These are phyloP conservation scores for Strix occidentalis DNA, from an alignment of 2,797 vertebrate genomes.

Conservation along the genomic window DNA sequence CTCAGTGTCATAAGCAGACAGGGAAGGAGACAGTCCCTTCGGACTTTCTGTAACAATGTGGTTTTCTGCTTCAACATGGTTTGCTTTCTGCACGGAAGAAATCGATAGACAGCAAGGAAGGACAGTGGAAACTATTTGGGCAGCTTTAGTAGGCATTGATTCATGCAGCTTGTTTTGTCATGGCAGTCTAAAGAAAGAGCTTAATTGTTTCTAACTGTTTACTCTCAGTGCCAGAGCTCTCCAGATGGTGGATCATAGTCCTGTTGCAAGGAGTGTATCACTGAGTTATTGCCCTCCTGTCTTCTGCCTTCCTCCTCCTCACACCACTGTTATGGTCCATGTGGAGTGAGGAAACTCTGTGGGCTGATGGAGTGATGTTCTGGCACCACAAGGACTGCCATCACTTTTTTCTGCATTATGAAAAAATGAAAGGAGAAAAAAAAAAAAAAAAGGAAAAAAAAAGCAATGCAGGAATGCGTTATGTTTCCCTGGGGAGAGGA, in stretches of 20 bases:
- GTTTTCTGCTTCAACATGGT: neutral
- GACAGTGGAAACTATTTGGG: neutral
- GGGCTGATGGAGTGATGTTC: neutral
- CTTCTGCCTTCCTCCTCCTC: neutral
- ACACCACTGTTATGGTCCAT: accelerated
- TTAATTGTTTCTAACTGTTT: neutral
- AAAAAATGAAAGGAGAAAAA: neutral
- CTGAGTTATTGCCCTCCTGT: neutral
- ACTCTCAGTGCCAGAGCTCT: neutral
- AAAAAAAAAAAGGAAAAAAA: neutral
- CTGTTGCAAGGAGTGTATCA: neutral
- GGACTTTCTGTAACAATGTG: neutral
- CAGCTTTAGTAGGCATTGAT: neutral
- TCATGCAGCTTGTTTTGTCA: neutral
- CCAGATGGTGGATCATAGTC: accelerated
- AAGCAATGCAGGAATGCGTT: accelerated
- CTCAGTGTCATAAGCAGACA: neutral
- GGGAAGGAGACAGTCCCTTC: neutral
- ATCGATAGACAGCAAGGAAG: neutral
- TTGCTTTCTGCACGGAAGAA: conserved; percentile 5
- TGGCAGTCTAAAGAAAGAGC: neutral
- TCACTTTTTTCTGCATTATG: neutral
- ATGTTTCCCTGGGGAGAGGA: neutral
- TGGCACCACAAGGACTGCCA: neutral
- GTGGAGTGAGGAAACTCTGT: neutral